A percentile compares a stretch with the other conserved stretches of the same genome.
Evolutionary conservation across 2,888 invertebrate genomes (phyloP).

Genomic region (Siphonodentalium dalli): DNA sequence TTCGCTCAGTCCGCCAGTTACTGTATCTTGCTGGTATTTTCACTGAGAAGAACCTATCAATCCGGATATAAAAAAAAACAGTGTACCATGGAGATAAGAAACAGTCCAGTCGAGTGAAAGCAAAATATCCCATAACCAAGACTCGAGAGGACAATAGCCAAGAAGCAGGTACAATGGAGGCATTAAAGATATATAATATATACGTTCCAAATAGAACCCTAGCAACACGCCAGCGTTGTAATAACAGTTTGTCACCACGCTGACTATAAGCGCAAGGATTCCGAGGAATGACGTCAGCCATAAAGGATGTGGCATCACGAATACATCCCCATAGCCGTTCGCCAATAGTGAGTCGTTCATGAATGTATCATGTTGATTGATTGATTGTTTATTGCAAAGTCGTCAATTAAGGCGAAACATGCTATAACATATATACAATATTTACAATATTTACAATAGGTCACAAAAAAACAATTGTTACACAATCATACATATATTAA

Average conservation of each 20-base stretch:
- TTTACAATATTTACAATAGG: too few relatives aligned
- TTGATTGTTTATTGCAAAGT: too few relatives aligned
- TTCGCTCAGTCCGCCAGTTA: slow-evolving; percentile 92
- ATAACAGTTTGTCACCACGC: slow-evolving; percentile 87
- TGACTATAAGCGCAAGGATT: slow-evolving; percentile 84
- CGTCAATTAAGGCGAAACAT: too few relatives aligned
- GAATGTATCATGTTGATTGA: too few relatives aligned
- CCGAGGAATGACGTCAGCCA: slow-evolving; percentile 92
- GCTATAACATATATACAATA: too few relatives aligned
- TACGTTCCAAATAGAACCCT: slow-evolving; percentile 92
- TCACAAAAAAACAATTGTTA: too few relatives aligned
- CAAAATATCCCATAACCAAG: slow-evolving; percentile 96
- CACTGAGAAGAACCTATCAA: slow-evolving; percentile 98
- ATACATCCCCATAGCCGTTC: too few relatives aligned
- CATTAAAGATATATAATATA: slow-evolving; percentile 98
- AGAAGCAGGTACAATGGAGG: slow-evolving; percentile 96
- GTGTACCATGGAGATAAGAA: slow-evolving; percentile 98
- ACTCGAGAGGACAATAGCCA: slow-evolving; percentile 96
- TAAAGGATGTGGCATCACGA: slow-evolving; percentile 79
- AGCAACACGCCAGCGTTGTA: slow-evolving; percentile 95
- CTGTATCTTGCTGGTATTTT: slow-evolving; percentile 97
- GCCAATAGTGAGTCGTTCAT: too few relatives aligned
- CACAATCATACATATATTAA: too few relatives aligned
- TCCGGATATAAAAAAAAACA: slow-evolving; percentile 97
- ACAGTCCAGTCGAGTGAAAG: slow-evolving; percentile 98